Percentiles rank a stretch among this genome's conserved stretches.
Evolutionary conservation across 2,113 vertebrate genomes (phyloP).

Genomic region (Sylvilagus bachmani): DNA sequence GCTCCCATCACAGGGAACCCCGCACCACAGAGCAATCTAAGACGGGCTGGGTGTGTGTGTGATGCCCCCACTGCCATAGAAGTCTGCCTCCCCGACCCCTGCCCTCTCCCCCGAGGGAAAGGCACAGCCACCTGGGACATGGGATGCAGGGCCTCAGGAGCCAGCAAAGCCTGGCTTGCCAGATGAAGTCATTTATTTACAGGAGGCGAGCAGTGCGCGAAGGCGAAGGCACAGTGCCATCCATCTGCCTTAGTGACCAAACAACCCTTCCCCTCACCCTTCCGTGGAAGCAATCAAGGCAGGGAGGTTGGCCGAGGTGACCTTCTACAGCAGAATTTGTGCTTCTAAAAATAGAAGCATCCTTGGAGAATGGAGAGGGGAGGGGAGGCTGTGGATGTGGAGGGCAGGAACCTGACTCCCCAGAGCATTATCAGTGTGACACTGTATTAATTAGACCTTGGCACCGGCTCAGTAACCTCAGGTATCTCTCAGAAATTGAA

Average conservation of each 20-base stretch:
- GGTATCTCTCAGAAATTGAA: slow-evolving; percentile 71
- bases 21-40: neutral
- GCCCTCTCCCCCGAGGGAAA: neutral
- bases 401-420: slow-evolving; percentile 60
- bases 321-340: slow-evolving; percentile 74
- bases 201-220: neutral
- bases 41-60: neutral
- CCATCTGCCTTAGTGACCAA: slow-evolving; percentile 61
- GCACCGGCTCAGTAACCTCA: slow-evolving; percentile 53
- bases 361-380: slow-evolving; percentile 59
- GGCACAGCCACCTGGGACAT: neutral
- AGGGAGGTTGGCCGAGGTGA: slow-evolving; percentile 61
- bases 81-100: neutral
- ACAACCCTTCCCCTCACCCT: neutral
- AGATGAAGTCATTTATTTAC: slow-evolving; percentile 59
- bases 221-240: slow-evolving; percentile 36
- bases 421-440: slow-evolving; percentile 60
- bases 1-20: neutral
- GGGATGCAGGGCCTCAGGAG: neutral
- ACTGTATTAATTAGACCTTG: slow-evolving; percentile 76
- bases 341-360: slow-evolving; percentile 77
- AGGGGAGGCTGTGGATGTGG: slow-evolving; percentile 52
- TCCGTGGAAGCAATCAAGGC: slow-evolving; percentile 52
- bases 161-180: neutral
- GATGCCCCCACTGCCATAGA: neutral